phyloP scores from a whole-genome alignment of 1,140 invertebrate genomes.

The Drosophila sucinea region DNA sequence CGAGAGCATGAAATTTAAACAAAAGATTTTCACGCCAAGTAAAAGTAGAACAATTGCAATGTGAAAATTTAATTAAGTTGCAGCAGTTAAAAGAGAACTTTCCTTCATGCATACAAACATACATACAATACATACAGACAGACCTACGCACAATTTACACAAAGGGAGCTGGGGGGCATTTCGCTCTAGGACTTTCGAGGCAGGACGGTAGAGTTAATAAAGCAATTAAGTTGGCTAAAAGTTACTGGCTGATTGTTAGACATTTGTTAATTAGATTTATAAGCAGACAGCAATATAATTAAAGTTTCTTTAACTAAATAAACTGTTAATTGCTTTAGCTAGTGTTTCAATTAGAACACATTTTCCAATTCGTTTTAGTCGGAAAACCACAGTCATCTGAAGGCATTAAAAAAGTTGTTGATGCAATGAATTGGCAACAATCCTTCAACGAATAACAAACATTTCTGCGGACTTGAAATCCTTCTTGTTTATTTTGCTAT shows the following conservation, averaged over 20 bases:
- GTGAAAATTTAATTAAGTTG: conserved; percentile 76
- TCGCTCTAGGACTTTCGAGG: conserved; percentile 11
- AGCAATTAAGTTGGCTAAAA: conserved; percentile 60
- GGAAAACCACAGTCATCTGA: neutral
- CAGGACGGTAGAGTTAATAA: conserved; percentile 58
- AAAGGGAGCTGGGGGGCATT: conserved; percentile 25
- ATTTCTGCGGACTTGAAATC: too few species aligned
- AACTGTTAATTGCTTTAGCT: conserved; percentile 1
- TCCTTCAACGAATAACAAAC: too few species aligned
- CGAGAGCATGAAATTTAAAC: conserved; percentile 68
- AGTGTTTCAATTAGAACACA: neutral
- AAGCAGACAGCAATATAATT: conserved; percentile 6
- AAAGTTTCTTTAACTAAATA: conserved; percentile 13
- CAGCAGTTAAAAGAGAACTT: conserved; percentile 27
- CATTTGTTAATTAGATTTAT: conserved; percentile 61
- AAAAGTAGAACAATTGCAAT: conserved; percentile 65
- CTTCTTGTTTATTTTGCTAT: too few species aligned
- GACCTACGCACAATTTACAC: neutral
- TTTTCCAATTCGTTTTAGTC: neutral
- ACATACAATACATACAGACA: neutral
- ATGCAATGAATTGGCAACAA: too few species aligned
- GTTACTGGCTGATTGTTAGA: conserved; percentile 55
- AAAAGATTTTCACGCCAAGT: conserved; percentile 54
- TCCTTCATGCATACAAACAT: neutral
- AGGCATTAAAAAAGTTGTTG: too few species aligned